These are phyloP conservation scores for Octodon degus DNA, from an alignment of 2,113 vertebrate genomes.

Conservation along the genomic window DNA sequence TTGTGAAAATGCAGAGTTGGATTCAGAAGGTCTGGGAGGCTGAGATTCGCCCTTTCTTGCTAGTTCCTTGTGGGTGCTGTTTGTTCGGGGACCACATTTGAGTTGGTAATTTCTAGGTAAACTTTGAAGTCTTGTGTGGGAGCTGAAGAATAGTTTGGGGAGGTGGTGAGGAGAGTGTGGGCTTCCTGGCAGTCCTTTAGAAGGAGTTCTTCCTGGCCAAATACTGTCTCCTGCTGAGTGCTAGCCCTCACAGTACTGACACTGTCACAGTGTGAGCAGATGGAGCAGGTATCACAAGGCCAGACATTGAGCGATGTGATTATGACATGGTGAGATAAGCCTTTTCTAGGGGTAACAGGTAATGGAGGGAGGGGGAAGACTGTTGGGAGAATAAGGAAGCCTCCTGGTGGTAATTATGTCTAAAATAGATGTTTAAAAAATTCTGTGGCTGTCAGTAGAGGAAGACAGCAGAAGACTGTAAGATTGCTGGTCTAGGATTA, in stretches of 20 bases:
- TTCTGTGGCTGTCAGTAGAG: not conserved
- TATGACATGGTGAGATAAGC: not conserved
- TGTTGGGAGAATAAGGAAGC: not conserved
- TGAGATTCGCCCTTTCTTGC: not conserved
- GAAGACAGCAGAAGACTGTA: not conserved
- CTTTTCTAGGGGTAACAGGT: not conserved
- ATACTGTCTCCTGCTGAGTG: not conserved
- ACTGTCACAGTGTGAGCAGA: not conserved
- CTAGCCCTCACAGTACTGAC: not conserved
- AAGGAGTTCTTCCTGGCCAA: not conserved
- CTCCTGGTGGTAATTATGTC: not conserved
- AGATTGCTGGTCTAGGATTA: not conserved
- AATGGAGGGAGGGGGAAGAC: not conserved
- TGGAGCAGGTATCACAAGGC: not conserved
- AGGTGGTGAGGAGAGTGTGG: not conserved
- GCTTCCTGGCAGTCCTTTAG: not conserved
- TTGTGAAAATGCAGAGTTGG: slow-evolving; percentile 42
- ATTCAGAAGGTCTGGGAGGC: not conserved
- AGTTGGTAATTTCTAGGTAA: not conserved
- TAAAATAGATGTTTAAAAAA: not conserved
- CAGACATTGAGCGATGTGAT: not conserved
- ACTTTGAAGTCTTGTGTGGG: not conserved
- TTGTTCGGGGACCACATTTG: not conserved
- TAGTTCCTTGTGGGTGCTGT: not conserved
- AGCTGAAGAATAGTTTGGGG: not conserved